Conservation (phyloP, 2,797 vertebrate genomes). For the Kryptolebias ocellatus region DNA sequence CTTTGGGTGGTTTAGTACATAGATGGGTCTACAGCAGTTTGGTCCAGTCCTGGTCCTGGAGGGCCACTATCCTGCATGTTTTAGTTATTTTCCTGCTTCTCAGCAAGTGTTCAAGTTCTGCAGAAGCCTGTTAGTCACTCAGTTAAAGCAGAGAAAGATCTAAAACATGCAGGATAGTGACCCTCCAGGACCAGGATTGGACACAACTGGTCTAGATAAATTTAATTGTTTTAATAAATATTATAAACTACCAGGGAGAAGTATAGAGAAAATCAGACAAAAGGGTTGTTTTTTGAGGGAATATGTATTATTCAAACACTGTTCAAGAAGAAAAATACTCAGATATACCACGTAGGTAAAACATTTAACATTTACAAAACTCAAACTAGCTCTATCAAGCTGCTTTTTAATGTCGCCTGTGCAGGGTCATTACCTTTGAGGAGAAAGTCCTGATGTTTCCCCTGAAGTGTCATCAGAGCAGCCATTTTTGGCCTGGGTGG, state of each 20-base stretch:
- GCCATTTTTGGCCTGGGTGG: slow-evolving; percentile 69
- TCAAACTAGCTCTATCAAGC: not conserved
- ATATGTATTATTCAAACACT: not conserved
- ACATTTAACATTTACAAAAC: not conserved
- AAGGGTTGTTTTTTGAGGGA: slow-evolving; percentile 9
- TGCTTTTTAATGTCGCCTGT: not conserved
- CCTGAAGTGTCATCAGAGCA: slow-evolving; percentile 82
- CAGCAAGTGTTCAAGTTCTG: too few relatives aligned
- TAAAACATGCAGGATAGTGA: too few relatives aligned
- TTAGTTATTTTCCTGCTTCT: too few relatives aligned
- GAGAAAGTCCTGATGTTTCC: slow-evolving; percentile 81
- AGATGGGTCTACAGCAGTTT: slow-evolving; percentile 10
- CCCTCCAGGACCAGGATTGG: too few relatives aligned
- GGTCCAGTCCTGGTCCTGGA: too few relatives aligned
- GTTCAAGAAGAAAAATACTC: not conserved
- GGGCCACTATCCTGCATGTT: too few relatives aligned
- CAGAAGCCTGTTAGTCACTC: too few relatives aligned
- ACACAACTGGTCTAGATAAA: slow-evolving; percentile 27
- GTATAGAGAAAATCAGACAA: not conserved
- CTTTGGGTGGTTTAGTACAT: slow-evolving; percentile 34
- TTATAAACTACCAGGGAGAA: not conserved
- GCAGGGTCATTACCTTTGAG: slow-evolving; percentile 80
- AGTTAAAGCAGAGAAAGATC: too few relatives aligned
- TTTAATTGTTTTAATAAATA: slow-evolving; percentile 43
- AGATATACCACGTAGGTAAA: not conserved